phyloP scores from a whole-genome alignment of 2,113 vertebrate species.

The Apodemus sylvaticus region DNA sequence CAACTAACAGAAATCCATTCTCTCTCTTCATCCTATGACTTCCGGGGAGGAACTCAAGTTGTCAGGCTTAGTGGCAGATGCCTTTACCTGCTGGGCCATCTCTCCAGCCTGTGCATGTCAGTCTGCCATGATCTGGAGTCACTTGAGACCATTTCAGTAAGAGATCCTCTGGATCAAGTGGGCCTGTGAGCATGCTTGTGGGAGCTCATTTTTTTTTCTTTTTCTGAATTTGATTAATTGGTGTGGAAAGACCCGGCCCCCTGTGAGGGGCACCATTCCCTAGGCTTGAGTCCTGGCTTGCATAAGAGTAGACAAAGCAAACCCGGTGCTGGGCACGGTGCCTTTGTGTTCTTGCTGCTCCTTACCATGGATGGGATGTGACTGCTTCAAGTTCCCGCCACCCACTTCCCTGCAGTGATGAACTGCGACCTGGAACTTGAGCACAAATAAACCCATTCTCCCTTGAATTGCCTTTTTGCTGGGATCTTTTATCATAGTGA shows the following conservation, averaged over 20 bases:
- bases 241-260: not conserved
- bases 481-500: not conserved
- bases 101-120: not conserved
- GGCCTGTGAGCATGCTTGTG: not conserved
- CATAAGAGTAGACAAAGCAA: not conserved
- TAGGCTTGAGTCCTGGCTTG: not conserved
- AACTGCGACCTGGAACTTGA: not conserved
- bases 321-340: not conserved
- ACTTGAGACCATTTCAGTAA: not conserved
- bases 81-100: not conserved
- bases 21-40: not conserved
- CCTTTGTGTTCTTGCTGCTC: not conserved
- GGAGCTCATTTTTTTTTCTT: no score
- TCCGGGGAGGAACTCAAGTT: not conserved
- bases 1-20: not conserved
- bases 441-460: not conserved
- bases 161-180: not conserved
- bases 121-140: not conserved
- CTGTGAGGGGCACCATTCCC: not conserved
- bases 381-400: not conserved
- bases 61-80: not conserved
- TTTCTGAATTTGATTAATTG: not conserved
- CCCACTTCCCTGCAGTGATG: no score
- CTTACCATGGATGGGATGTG: not conserved
- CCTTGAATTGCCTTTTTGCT: not conserved